Evolutionary conservation across 2,797 vertebrate species (phyloP).

Genomic region (Caiman crocodilus): DNA sequence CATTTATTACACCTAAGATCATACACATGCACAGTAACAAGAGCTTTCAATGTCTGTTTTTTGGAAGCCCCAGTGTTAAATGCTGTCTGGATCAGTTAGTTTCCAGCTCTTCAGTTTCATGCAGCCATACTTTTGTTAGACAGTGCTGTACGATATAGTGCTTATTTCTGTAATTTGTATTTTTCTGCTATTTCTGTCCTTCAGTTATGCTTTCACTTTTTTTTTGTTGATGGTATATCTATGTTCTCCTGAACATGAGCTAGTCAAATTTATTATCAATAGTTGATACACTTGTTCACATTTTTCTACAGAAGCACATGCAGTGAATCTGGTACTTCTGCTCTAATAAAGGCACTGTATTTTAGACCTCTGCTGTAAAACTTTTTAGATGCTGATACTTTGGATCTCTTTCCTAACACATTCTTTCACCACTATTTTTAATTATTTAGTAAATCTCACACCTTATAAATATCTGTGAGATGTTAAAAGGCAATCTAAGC

Average conservation of each 20-base stretch:
- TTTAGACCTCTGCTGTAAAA: neutral
- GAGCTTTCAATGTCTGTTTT: neutral
- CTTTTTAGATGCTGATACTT: neutral
- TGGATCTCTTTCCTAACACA: neutral
- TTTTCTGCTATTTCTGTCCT: neutral
- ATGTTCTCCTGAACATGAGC: neutral
- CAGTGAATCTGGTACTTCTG: neutral
- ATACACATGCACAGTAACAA: accelerated
- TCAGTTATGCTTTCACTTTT: neutral
- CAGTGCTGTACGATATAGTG: neutral
- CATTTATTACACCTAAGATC: accelerated
- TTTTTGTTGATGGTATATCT: neutral
- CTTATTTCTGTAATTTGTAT: neutral
- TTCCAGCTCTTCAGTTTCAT: neutral
- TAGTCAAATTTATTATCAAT: neutral
- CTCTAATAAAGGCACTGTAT: neutral
- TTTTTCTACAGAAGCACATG: neutral
- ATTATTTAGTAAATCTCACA: neutral
- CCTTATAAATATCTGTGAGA: accelerated
- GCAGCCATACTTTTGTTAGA: neutral
- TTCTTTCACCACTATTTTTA: neutral
- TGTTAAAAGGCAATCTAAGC: neutral
- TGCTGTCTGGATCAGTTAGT: neutral
- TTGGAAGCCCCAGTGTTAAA: neutral
- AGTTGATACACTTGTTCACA: neutral